These are phyloP conservation scores for Mustela nigripes DNA, from an alignment of 2,113 vertebrate genomes.

Conservation along the genomic window DNA sequence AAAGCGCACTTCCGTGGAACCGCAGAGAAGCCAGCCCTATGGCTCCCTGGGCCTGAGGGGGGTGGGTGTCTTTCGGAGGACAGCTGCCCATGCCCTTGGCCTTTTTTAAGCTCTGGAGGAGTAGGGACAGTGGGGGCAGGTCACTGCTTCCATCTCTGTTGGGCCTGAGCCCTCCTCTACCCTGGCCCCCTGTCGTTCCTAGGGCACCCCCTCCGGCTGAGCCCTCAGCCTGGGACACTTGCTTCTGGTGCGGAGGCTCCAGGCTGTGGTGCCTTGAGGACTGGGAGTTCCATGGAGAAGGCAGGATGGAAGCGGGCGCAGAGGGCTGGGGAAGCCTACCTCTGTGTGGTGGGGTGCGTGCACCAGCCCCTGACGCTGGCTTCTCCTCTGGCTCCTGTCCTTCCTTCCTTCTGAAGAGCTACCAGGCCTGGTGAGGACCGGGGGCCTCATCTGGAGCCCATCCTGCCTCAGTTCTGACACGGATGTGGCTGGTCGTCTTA, in stretches of 20 bases:
- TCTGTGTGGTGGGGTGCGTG: rapidly evolving
- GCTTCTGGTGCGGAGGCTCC: background rate
- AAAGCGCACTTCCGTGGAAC: constrained; percentile 67
- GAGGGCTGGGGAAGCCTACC: background rate
- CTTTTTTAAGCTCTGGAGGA: background rate
- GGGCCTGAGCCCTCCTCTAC: background rate
- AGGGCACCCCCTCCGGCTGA: background rate
- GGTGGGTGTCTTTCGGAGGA: rapidly evolving
- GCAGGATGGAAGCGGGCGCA: background rate
- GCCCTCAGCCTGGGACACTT: background rate
- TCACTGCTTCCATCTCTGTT: background rate
- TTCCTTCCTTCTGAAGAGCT: background rate
- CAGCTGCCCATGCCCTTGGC: background rate
- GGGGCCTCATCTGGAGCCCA: background rate
- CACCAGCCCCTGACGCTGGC: background rate
- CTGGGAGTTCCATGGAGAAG: background rate
- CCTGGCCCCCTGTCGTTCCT: background rate
- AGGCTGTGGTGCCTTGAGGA: background rate
- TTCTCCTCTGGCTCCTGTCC: background rate
- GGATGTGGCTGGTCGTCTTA: background rate
- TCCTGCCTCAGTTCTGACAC: background rate
- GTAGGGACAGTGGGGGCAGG: rapidly evolving
- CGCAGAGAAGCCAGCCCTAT: constrained; percentile 30
- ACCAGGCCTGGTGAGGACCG: background rate
- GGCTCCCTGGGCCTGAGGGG: background rate